Percentiles rank a stretch among this genome's conserved stretches.
phyloP scores from a whole-genome alignment of 2,888 invertebrate genomes.

The Coleophora deauratella region DNA sequence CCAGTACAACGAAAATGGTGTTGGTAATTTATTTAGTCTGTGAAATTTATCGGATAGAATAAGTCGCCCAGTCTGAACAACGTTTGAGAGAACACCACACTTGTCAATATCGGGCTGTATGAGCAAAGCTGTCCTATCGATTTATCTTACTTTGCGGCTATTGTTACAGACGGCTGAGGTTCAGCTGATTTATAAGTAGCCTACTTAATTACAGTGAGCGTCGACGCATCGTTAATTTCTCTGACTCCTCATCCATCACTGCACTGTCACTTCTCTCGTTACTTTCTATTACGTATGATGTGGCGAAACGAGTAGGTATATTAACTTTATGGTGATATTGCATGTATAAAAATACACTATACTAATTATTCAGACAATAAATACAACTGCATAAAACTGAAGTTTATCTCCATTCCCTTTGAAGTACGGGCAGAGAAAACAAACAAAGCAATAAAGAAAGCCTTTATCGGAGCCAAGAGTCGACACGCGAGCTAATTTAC shows the following conservation, averaged over 20 bases:
- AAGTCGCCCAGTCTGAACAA: slow-evolving; percentile 34
- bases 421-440: slow-evolving; percentile 70
- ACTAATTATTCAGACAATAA: slow-evolving; percentile 34
- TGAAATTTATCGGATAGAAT: slow-evolving; percentile 16
- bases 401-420: slow-evolving; percentile 68
- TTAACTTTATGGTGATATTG: slow-evolving; percentile 27
- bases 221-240: slow-evolving; percentile 56
- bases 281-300: slow-evolving; percentile 26
- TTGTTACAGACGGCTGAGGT: slow-evolving; percentile 57
- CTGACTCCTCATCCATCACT: slow-evolving; percentile 43
- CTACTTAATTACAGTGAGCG: slow-evolving; percentile 59
- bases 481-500: slow-evolving; percentile 75
- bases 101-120: slow-evolving; percentile 62
- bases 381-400: slow-evolving; percentile 66
- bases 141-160: slow-evolving; percentile 70
- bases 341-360: slow-evolving; percentile 34
- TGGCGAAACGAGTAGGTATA: slow-evolving; percentile 10
- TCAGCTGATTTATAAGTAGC: slow-evolving; percentile 65
- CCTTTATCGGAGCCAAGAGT: slow-evolving; percentile 71
- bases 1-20: slow-evolving; percentile 13
- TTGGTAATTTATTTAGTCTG: slow-evolving; percentile 8
- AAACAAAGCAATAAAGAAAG: slow-evolving; percentile 73
- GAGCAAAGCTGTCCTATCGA: slow-evolving; percentile 58
- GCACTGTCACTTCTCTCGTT: slow-evolving; percentile 28
- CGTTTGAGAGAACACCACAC: slow-evolving; percentile 40